Percentiles rank a stretch among this genome's conserved stretches.
Evolutionary conservation across 2,113 vertebrate species (phyloP).

Genomic region (Synchiropus splendidus): DNA sequence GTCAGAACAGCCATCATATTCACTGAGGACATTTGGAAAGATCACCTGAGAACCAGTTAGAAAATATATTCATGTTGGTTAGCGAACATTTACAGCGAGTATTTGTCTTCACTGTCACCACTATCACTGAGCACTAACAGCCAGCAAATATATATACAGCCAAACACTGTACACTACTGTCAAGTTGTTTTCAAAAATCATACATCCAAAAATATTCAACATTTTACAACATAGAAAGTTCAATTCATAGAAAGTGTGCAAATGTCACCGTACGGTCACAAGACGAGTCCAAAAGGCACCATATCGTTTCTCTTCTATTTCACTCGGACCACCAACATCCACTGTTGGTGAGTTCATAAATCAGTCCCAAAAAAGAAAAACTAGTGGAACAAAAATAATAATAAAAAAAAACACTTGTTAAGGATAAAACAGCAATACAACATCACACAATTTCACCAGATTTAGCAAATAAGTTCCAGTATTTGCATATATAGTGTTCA

Average conservation of each 20-base stretch:
- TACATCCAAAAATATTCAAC: constrained; percentile 40
- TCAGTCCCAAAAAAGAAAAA: too few relatives aligned
- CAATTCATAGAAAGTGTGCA: constrained; percentile 52
- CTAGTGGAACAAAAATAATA: too few relatives aligned
- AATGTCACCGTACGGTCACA: constrained; percentile 48
- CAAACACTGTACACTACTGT: constrained; percentile 30
- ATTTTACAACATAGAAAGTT: constrained; percentile 41
- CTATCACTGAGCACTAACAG: constrained; percentile 29
- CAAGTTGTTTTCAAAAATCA: constrained; percentile 38
- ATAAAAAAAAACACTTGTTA: too few relatives aligned
- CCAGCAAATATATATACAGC: constrained; percentile 44
- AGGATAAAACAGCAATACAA: too few relatives aligned
- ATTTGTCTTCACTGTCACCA: constrained; percentile 29
- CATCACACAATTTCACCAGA: too few relatives aligned
- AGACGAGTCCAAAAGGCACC: constrained; percentile 56
- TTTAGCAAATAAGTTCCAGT: too few relatives aligned
- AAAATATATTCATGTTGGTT: constrained; percentile 39
- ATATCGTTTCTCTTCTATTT: constrained; percentile 18
- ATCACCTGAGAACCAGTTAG: constrained; percentile 67
- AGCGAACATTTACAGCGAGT: constrained; percentile 13
- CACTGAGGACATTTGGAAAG: constrained; percentile 59
- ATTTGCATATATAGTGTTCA: too few relatives aligned
- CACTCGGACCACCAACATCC: too few relatives aligned
- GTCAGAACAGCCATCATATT: constrained; percentile 52
- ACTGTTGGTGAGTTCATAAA: too few relatives aligned